Evolutionary conservation across 1,140 invertebrate species (phyloP).

Genomic region (Musca vetustissima): DNA sequence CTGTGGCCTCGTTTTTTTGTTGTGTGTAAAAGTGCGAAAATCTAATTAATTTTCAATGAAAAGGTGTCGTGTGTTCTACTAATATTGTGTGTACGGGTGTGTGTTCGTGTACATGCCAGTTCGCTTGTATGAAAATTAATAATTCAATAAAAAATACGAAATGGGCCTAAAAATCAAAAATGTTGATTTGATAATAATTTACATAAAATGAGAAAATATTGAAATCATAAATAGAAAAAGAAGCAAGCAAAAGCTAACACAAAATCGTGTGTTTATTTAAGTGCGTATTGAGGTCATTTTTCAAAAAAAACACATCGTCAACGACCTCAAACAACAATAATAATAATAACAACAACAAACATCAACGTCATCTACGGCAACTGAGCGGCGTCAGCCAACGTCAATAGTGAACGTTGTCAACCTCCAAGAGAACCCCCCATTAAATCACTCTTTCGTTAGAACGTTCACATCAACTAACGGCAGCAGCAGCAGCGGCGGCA

Average conservation of each 20-base stretch:
- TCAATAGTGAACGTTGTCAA: too few species aligned
- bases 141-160: background rate
- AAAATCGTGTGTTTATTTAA: background rate
- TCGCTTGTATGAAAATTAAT: background rate
- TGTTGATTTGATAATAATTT: background rate
- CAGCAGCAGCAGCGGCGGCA: background rate
- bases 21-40: background rate
- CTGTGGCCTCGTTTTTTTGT: too few species aligned
- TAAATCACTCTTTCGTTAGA: too few species aligned
- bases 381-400: background rate
- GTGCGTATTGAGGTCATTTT: conserved; percentile 21
- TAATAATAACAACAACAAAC: too few species aligned
- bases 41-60: conserved; percentile 3
- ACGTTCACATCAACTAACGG: too few species aligned
- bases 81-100: too few species aligned
- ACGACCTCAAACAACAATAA: too few species aligned
- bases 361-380: conserved; percentile 2
- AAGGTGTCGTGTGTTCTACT: too few species aligned
- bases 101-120: too few species aligned
- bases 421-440: too few species aligned
- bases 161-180: background rate
- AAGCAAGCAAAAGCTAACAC: background rate
- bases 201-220: background rate
- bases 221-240: background rate
- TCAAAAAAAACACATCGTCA: conserved; percentile 6